Evolutionary conservation across 2,888 invertebrate species (phyloP), one percentile per base, ranked within the genome.

Genomic region (Chaitophorus viminalis): DNA sequence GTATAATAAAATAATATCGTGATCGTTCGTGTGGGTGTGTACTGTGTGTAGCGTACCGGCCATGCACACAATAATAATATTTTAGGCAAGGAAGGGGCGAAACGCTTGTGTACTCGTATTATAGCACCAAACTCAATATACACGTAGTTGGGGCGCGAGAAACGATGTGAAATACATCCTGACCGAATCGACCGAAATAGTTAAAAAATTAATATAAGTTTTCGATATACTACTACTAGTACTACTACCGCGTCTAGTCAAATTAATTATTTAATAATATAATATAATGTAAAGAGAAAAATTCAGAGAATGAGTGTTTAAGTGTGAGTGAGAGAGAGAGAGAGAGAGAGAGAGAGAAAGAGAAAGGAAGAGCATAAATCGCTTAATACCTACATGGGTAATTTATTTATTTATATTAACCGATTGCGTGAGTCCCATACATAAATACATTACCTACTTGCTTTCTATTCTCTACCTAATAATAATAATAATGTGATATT

Each of bases 391-490:
- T 46, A 36, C 9, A 9, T 46, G 9, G 5, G 14, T 11, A 46
- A 11, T 11, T 14, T 46, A 46, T 11, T 46, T 46, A 0, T 33
- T 11, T 5, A 11, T 36, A 11, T 33, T n/a, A n/a, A 8, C 33
- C 65, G 39, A 79, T 79, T 18, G 79, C 79, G 79, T 79, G 79
- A 79, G 79, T 79, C n/a, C n/a, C n/a, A 65, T 36, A n/a, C n/a
- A n/a, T n/a, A n/a, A n/a, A n/a, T n/a, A 39, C 79, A 36, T 65
- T 60, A 78, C 54, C n/a, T 21, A 3, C 21, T n/a, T n/a, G n/a
- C n/a, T n/a, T n/a, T n/a, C n/a, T n/a, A n/a, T n/a, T n/a, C n/a
- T 60, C 18, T 60, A 21, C 21, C 21, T 54, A 21, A 33, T 21
- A 31, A 6, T 78, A n/a, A n/a, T n/a, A n/a, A n/a, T n/a, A n/a